phyloP scores from a whole-genome alignment of 2,888 invertebrate species.

The Molorchus minor region DNA sequence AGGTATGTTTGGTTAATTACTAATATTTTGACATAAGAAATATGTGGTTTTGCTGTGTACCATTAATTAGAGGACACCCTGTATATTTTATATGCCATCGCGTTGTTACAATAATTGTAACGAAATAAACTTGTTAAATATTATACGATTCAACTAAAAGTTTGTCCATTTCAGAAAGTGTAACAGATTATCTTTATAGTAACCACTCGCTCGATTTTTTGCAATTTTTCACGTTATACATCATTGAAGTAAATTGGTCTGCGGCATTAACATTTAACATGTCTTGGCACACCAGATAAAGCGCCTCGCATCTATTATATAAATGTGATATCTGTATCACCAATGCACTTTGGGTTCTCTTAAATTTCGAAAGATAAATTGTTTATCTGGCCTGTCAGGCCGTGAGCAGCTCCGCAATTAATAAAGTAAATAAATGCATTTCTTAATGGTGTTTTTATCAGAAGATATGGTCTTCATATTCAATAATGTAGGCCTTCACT shows the following conservation, averaged over 20 bases:
- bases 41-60: no score
- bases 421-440: conserved; percentile 52
- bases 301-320: conserved; percentile 30
- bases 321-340: conserved; percentile 17
- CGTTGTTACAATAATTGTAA: no score
- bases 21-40: no score
- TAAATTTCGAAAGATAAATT: conserved; percentile 40
- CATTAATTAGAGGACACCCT: no score
- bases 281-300: conserved; percentile 36
- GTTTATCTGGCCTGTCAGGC: conserved; percentile 46
- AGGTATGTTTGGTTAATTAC: no score
- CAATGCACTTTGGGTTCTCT: conserved; percentile 25
- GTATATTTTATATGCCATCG: no score
- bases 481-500: conserved; percentile 48
- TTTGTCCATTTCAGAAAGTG: no score
- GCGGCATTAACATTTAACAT: conserved; percentile 29
- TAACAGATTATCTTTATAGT: no score
- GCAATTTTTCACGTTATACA: conserved; percentile 1
- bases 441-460: conserved; percentile 52
- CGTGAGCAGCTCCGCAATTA: conserved; percentile 46
- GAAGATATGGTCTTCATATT: conserved; percentile 48
- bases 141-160: no score
- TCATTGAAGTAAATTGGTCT: conserved; percentile 30
- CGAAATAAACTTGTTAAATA: no score
- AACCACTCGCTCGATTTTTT: neutral